Evolutionary conservation across 2,797 vertebrate genomes (phyloP).

Genomic region (Sebastes diaconus): DNA sequence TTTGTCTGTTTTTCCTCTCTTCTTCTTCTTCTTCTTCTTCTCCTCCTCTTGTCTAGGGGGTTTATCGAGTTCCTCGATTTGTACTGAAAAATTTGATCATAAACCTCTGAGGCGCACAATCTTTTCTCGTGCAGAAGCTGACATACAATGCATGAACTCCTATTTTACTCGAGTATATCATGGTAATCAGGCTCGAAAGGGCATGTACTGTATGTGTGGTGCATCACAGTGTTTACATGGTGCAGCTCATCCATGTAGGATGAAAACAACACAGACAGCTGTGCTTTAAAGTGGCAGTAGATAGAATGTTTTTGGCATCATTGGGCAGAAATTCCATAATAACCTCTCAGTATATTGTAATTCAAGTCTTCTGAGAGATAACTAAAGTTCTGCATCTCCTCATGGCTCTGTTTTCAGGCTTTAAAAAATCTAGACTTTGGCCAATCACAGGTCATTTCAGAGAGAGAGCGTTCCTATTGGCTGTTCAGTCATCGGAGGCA

Average conservation of each 20-base stretch:
- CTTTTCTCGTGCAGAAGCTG: slow-evolving; percentile 16
- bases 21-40: not conserved
- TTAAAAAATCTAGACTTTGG: no score
- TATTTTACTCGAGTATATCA: slow-evolving; percentile 16
- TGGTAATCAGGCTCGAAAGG: not conserved
- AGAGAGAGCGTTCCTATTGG: no score
- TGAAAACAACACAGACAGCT: not conserved
- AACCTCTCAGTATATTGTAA: no score
- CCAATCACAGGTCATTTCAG: no score
- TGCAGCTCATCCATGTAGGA: not conserved
- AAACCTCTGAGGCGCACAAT: slow-evolving; percentile 32
- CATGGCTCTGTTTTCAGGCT: no score
- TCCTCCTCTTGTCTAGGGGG: slow-evolving; percentile 1
- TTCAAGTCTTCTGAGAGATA: no score
- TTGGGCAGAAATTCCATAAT: no score
- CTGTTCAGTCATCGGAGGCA: no score
- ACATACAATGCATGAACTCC: not conserved
- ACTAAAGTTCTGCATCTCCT: no score
- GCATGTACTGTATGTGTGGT: slow-evolving; percentile 4
- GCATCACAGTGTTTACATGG: not conserved
- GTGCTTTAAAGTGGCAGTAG: no score
- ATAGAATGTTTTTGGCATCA: no score
- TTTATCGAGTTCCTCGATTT: slow-evolving; percentile 51
- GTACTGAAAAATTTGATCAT: slow-evolving; percentile 52
- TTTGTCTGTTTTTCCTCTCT: slow-evolving; percentile 24